A percentile compares a stretch with the other conserved stretches of the same genome.
These are phyloP conservation scores for Chaunax sp. DNA, from an alignment of 2,797 vertebrate genomes.

Conservation along the genomic window DNA sequence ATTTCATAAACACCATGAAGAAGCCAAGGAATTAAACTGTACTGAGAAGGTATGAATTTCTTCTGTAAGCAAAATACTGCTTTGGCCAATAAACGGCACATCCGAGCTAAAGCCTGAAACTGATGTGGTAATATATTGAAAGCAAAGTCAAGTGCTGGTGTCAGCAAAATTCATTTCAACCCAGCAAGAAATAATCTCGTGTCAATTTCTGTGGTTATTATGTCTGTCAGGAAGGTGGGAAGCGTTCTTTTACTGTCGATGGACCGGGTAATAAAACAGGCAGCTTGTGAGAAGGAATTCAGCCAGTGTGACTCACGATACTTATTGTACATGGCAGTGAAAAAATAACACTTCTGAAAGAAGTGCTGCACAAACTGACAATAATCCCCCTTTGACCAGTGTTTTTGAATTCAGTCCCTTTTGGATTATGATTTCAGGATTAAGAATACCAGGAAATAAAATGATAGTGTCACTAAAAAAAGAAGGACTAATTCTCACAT, in stretches of 20 bases:
- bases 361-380: conserved; percentile 9
- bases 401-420: not conserved
- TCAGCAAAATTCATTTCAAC: conserved; percentile 17
- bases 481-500: no score
- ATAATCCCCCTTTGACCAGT: conserved; percentile 9
- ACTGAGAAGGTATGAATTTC: conserved; percentile 8
- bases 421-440: not conserved
- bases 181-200: conserved; percentile 5
- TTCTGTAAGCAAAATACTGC: not conserved
- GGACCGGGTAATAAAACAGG: conserved; percentile 44
- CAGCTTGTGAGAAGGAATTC: conserved; percentile 3
- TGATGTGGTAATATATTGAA: conserved; percentile 10
- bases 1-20: not conserved
- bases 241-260: conserved; percentile 14
- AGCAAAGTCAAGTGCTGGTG: not conserved
- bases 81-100: conserved; percentile 14
- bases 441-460: not conserved
- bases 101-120: conserved; percentile 5
- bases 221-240: conserved; percentile 1
- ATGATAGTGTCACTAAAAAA: no score
- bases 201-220: conserved; percentile 28
- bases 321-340: conserved; percentile 27
- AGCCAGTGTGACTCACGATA: conserved; percentile 13
- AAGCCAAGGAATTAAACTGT: not conserved
- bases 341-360: conserved; percentile 38